Conservation (phyloP, 2,113 vertebrate species). For the Abramis brama region DNA sequence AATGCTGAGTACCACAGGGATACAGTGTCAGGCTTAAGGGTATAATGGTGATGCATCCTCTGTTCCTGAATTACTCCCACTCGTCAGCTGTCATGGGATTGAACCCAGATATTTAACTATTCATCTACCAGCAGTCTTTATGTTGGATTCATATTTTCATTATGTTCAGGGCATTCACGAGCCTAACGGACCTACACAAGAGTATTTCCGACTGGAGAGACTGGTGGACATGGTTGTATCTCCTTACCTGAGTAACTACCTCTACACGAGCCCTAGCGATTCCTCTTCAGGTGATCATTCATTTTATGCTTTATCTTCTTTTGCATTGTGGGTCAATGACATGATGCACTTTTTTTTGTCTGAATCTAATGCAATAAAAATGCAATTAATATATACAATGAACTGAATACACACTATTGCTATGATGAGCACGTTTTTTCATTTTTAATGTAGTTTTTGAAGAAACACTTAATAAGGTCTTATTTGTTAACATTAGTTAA, state of each 20-base stretch:
- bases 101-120: constrained; percentile 17
- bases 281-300: constrained; percentile 42
- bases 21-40: constrained; percentile 15
- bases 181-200: constrained; percentile 78
- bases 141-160: constrained; percentile 26
- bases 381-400: neutral
- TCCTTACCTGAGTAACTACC: constrained; percentile 82
- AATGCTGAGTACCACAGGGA: neutral
- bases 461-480: too few relatives aligned
- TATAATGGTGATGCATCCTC: constrained; percentile 3
- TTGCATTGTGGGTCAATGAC: neutral
- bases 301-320: neutral
- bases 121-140: neutral
- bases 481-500: too few relatives aligned
- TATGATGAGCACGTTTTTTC: neutral
- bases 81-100: constrained; percentile 15
- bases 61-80: neutral
- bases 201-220: constrained; percentile 85
- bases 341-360: neutral
- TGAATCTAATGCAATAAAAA: neutral
- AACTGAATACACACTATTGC: neutral
- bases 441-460: too few relatives aligned
- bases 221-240: constrained; percentile 88
- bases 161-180: constrained; percentile 86
- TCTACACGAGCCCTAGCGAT: constrained; percentile 53